Base-by-base conservation (phyloP, 1,140 invertebrate species). In the Callitettix versicolor region DNA sequence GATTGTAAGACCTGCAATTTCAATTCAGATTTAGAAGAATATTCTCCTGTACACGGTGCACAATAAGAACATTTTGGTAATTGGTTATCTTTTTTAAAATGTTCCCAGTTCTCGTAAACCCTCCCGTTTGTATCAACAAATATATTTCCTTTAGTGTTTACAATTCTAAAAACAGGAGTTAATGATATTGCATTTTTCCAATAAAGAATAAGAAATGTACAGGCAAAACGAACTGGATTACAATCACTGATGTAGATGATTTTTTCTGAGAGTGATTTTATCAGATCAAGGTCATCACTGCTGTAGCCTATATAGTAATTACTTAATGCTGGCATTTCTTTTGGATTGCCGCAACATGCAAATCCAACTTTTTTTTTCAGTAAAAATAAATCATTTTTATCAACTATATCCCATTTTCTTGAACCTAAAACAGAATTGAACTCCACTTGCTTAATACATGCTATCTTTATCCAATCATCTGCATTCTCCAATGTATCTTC, bases 321-420 rank as follows among this genome's bases (percentile, higher is more conserved):
- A 36, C 15, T 51, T 20, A 2, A n/a, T 14, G 15, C 20, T n/a
- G 48, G 48, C 18, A 51, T 11, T 21, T 51, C 48, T 3, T 18
- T 20, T 20, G 48, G 48, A 21, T 20, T 51, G n/a, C 48, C 48
- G 36, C 48, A 51, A 12, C n/a, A 21, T 14, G 48, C 48, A 51
- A 36, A 51, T 38, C 48, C 48, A 36, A 51, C 14, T 21, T 51
- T 51, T 51, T 36, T 51, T 26, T 51, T 51, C 7, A 51, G 33
- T 6, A 38, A 21, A 20, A 51, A 51, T n/a, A 36, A 34, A 20
- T 51, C 22, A 15, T 14, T 38, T 38, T 51, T 51, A 2, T 51
- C 26, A 17, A 51, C 36, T 51, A 36, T 30, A 38, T 51, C 48
- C 15, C 7, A 51, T 11, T 11, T n/a, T 38, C 48, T 51, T 7